Evolutionary conservation across 2,888 invertebrate genomes (phyloP).

Genomic region (Scotopteryx bipunctaria): DNA sequence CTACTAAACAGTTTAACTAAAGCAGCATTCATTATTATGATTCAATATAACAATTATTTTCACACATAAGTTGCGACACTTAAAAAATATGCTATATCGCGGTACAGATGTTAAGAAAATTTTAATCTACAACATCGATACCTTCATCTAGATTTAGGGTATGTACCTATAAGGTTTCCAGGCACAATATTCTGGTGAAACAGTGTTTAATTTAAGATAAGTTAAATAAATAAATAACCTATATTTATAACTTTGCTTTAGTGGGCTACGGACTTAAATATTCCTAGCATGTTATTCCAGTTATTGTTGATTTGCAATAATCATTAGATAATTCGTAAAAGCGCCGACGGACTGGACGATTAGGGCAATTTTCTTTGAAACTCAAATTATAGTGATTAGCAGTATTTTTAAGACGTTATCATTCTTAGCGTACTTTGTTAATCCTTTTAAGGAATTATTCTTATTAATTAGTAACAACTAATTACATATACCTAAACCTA

Average conservation of each 20-base stretch:
- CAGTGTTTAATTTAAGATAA: too few relatives aligned
- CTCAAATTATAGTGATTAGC: constrained; percentile 29
- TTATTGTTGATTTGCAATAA: constrained; percentile 22
- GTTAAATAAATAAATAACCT: too few relatives aligned
- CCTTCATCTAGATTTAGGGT: too few relatives aligned
- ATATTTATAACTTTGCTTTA: not conserved
- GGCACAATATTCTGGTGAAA: too few relatives aligned
- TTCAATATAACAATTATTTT: too few relatives aligned
- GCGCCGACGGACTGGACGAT: constrained; percentile 36
- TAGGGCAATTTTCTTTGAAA: constrained; percentile 38
- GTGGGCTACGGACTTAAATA: not conserved
- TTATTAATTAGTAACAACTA: not conserved
- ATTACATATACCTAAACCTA: constrained; percentile 9
- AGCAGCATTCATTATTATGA: too few relatives aligned
- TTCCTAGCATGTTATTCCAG: not conserved
- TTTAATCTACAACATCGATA: too few relatives aligned
- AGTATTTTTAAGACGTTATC: constrained; percentile 5
- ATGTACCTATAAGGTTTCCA: too few relatives aligned
- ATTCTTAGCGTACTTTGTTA: not conserved
- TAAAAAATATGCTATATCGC: too few relatives aligned
- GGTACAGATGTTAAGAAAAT: too few relatives aligned
- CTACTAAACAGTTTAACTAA: not conserved
- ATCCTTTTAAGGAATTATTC: not conserved
- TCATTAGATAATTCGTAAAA: constrained; percentile 46
- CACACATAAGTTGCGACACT: too few relatives aligned